Percentiles rank a stretch among this genome's conserved stretches.
phyloP scores from a whole-genome alignment of 1,140 invertebrate species.

The Meteorus sp. region DNA sequence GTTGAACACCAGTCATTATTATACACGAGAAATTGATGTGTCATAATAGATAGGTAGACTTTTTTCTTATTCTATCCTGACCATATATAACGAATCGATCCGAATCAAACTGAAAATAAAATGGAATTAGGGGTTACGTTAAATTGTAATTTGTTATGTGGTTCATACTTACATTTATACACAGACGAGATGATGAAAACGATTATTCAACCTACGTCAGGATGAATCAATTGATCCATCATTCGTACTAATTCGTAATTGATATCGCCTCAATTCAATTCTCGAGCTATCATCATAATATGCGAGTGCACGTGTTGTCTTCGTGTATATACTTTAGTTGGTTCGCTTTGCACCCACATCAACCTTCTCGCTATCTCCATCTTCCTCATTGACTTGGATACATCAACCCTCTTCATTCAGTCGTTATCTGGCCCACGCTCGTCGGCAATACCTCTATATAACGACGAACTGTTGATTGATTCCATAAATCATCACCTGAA shows the following conservation, averaged over 20 bases:
- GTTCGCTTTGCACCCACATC: too few species aligned
- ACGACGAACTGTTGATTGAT: conserved; percentile 31
- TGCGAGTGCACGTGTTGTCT: not conserved
- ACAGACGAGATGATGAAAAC: too few species aligned
- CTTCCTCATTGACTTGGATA: not conserved
- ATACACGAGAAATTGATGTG: conserved; percentile 1
- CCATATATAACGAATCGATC: too few species aligned
- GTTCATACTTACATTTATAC: too few species aligned
- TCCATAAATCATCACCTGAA: conserved; percentile 31
- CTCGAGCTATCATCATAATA: conserved; percentile 12
- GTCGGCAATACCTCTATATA: conserved; percentile 9
- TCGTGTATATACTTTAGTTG: too few species aligned
- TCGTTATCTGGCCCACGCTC: conserved; percentile 23
- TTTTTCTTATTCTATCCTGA: too few species aligned
- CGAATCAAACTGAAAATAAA: too few species aligned
- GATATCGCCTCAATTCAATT: conserved; percentile 1
- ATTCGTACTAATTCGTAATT: conserved; percentile 14
- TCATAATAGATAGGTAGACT: not conserved
- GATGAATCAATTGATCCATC: conserved; percentile 2
- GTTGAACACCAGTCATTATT: conserved; percentile 3
- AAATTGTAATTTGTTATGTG: too few species aligned
- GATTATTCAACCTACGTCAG: not conserved
- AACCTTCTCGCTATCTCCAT: not conserved
- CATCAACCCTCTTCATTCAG: conserved; percentile 19
- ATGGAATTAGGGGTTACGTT: too few species aligned